Evolutionary conservation across 1,140 invertebrate genomes (phyloP), one percentile per base, ranked within the genome.

Genomic region (Cotesia typhae): DNA sequence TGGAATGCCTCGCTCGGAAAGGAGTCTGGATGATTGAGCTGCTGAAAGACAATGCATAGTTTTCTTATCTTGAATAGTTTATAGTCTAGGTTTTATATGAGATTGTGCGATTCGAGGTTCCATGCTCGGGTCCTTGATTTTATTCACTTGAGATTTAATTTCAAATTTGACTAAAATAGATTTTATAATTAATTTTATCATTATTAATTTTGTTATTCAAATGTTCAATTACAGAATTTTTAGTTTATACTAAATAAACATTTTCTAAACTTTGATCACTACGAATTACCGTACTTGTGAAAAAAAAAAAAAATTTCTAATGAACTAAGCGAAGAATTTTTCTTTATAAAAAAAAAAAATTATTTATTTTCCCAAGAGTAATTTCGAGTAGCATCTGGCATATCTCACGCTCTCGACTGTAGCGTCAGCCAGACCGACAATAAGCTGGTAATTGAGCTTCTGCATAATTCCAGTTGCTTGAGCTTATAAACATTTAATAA

Each of bases 371-470:
- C n/a, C 51, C 10, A 35, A 28, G 60, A 60, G 51, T 61, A 61
- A 47, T 65, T 52, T 52, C 59, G 3, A 63, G 38, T 10, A 35
- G 6, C 47, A 59, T 65, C 60, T 65, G 51, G 0, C 38, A 38
- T 38, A 3, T 80, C 77, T 71, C 79, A 80, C 77, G 78, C 75
- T 70, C 77, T 78, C 73, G 74, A 73, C 77, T 73, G 74, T 77
- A 76, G 76, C 78, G 80, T 74, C 76, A 83, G 76, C 78, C 78
- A 78, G 78, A 82, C 77, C 81, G 80, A 83, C 81, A 80, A 80
- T 84, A 84, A 84, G 81, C 82, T 83, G 82, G 82, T 84, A 83
- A 84, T 84, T 84, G 79, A 82, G 82, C 80, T 83, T 82, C 81
- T 82, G 80, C 83, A 83, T 84, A 82, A 83, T 83, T 84, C 81